Conservation (phyloP, 2,113 vertebrate genomes). For the Myiozetetes cayanensis region DNA sequence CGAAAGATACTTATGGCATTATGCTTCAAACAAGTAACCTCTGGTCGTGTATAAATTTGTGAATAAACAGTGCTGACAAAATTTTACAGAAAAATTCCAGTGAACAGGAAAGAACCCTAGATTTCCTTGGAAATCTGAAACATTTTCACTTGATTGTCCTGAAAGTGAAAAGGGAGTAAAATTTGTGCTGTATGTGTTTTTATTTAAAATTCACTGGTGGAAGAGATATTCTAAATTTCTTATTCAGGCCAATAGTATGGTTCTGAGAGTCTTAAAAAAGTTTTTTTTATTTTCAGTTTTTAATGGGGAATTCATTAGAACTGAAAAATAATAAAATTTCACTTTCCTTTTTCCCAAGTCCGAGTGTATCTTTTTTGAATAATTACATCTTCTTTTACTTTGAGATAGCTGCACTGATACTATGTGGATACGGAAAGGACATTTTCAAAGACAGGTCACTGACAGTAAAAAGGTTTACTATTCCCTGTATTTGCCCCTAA, state of each 20-base stretch:
- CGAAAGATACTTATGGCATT: not conserved
- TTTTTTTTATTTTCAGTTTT: not conserved
- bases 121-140: not conserved
- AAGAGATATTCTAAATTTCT: not conserved
- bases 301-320: not conserved
- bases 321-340: not conserved
- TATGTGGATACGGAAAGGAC: not conserved
- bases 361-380: not conserved
- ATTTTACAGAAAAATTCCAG: not conserved
- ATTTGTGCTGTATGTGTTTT: not conserved
- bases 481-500: constrained; percentile 74
- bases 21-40: not conserved
- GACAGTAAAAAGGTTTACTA: constrained; percentile 71
- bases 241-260: rapidly evolving
- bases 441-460: constrained; percentile 77
- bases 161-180: not conserved
- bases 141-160: not conserved
- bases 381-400: not conserved
- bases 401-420: not conserved
- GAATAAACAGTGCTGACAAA: not conserved
- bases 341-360: not conserved
- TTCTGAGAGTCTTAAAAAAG: not conserved
- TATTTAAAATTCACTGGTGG: not conserved
- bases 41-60: not conserved
- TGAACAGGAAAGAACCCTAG: not conserved